These are phyloP conservation scores for Drosophila meridionalis DNA, from an alignment of 2,888 invertebrate species.

Conservation along the genomic window DNA sequence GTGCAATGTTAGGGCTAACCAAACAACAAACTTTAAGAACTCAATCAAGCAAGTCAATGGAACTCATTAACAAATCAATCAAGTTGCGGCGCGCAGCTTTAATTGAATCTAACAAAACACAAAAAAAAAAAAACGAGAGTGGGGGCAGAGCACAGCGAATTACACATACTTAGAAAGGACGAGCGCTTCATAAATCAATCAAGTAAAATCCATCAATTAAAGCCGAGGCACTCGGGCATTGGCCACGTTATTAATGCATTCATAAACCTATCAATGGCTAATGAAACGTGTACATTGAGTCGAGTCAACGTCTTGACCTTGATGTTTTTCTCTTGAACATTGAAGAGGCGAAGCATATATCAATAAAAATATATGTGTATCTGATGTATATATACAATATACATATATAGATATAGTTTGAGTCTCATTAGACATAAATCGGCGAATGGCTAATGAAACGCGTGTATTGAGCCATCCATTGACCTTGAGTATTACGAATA, in stretches of 20 bases:
- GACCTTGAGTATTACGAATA: background rate
- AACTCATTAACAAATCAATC: constrained; percentile 56
- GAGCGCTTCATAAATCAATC: constrained; percentile 65
- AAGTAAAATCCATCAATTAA: constrained; percentile 68
- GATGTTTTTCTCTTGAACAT: constrained; percentile 2
- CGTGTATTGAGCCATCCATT: background rate
- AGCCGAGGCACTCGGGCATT: constrained; percentile 9
- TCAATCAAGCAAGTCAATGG: constrained; percentile 41
- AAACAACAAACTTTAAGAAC: constrained; percentile 1
- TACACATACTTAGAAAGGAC: constrained; percentile 4
- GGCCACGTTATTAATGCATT: constrained; percentile 57
- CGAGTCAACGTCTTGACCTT: constrained; percentile 47
- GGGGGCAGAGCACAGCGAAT: background rate
- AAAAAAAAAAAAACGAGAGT: background rate
- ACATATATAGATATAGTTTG: background rate
- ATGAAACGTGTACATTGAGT: constrained; percentile 53
- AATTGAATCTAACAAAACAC: constrained; percentile 35
- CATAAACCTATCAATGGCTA: constrained; percentile 62
- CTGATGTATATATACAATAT: background rate
- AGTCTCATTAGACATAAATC: background rate
- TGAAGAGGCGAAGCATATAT: background rate
- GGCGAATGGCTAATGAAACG: constrained; percentile 1
- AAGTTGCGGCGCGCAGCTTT: constrained; percentile 41
- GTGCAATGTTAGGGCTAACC: background rate
- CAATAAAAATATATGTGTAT: background rate